Conservation (phyloP, 2,797 vertebrate genomes). For the Enteromius unitaeniatus region DNA sequence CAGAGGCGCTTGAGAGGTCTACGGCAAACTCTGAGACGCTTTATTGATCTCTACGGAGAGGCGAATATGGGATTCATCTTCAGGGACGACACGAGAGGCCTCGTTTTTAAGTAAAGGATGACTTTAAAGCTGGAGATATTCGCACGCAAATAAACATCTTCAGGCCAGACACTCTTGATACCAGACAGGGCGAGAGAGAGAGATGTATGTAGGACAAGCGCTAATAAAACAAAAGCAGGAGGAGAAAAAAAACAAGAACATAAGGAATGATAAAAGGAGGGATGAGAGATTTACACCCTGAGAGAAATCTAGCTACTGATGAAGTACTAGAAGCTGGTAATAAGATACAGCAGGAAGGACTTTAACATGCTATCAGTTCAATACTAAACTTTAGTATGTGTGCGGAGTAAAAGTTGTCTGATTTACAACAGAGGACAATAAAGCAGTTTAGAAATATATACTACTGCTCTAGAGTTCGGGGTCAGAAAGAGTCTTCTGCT, state of each 20-base stretch:
- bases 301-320: background rate
- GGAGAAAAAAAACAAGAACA: slow-evolving; percentile 19
- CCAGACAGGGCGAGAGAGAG: background rate
- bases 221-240: slow-evolving; percentile 28
- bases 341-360: background rate
- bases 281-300: slow-evolving; percentile 27
- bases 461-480: background rate
- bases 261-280: slow-evolving; percentile 34
- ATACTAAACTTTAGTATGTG: background rate
- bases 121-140: background rate
- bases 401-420: background rate
- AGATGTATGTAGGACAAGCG: background rate
- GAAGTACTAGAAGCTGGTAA: background rate
- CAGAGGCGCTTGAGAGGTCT: slow-evolving; percentile 31
- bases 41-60: slow-evolving; percentile 47
- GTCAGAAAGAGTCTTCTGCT: background rate
- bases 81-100: background rate
- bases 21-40: slow-evolving; percentile 36
- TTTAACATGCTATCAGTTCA: background rate
- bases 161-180: background rate
- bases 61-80: slow-evolving; percentile 1
- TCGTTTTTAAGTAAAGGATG: slow-evolving; percentile 10
- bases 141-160: slow-evolving; percentile 1
- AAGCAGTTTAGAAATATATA: background rate
- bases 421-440: background rate